Conservation (phyloP, 2,797 vertebrate species). For the Coracias cyanogaster region DNA sequence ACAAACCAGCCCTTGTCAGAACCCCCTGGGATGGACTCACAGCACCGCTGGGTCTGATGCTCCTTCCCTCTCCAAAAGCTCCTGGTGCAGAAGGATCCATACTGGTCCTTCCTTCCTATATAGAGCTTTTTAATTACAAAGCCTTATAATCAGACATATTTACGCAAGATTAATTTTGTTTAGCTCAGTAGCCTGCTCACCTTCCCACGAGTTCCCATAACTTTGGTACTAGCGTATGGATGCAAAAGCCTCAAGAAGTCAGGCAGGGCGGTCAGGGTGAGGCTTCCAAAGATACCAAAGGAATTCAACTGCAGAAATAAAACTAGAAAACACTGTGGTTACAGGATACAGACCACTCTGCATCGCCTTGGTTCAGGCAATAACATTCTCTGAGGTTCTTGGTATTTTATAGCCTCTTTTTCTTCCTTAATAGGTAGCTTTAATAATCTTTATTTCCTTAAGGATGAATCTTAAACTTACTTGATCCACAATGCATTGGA, state of each 20-base stretch:
- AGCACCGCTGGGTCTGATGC: neutral
- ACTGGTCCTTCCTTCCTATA: neutral
- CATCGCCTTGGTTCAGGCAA: neutral
- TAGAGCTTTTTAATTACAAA: neutral
- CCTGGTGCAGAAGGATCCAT: neutral
- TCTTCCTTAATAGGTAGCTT: neutral
- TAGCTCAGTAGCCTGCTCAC: neutral
- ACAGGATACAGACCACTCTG: neutral
- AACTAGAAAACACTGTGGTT: neutral
- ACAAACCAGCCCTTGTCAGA: neutral
- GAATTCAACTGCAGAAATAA: neutral
- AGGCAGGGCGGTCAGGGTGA: neutral
- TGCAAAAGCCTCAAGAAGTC: neutral
- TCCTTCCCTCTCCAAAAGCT: neutral
- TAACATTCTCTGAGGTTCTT: neutral
- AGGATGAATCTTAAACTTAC: neutral
- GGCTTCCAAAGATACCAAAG: neutral
- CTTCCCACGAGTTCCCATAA: neutral
- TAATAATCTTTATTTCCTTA: neutral
- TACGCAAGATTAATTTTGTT: neutral
- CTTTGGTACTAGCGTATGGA: rapidly evolving
- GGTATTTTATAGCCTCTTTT: neutral
- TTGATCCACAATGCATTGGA: neutral
- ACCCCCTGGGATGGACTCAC: neutral
- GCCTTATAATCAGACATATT: neutral